phyloP scores from a whole-genome alignment of 1,140 invertebrate genomes.

The Catajapyx aquilonaris region DNA sequence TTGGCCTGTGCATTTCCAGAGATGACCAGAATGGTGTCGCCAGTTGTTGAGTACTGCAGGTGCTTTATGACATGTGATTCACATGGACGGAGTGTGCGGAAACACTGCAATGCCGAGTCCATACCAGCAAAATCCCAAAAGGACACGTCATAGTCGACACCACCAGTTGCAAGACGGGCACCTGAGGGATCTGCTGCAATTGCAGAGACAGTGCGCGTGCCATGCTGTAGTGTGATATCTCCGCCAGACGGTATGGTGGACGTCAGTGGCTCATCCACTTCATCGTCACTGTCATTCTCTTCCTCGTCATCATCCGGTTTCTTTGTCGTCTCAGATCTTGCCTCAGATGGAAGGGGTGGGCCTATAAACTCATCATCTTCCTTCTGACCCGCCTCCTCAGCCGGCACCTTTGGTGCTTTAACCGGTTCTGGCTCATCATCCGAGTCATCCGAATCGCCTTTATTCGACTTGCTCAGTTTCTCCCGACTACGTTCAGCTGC shows the following conservation, averaged over 20 bases:
- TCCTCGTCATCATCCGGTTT: slow-evolving; percentile 26
- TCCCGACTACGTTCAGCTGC: neutral
- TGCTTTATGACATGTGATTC: slow-evolving; percentile 86
- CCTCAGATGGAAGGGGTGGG: slow-evolving; percentile 28
- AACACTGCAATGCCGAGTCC: slow-evolving; percentile 74
- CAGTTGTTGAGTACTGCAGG: slow-evolving; percentile 79
- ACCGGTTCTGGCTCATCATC: too few species aligned
- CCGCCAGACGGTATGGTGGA: slow-evolving; percentile 53
- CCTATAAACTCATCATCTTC: slow-evolving; percentile 34
- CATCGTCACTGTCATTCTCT: slow-evolving; percentile 29
- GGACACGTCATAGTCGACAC: slow-evolving; percentile 83
- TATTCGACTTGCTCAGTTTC: too few species aligned
- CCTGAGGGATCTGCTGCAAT: slow-evolving; percentile 80
- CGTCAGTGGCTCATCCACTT: slow-evolving; percentile 23
- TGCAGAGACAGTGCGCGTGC: slow-evolving; percentile 64
- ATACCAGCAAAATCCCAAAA: slow-evolving; percentile 98
- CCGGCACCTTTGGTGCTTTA: slow-evolving; percentile 18
- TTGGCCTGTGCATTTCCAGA: slow-evolving; percentile 73
- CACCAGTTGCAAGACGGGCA: slow-evolving; percentile 75
- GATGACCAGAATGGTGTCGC: slow-evolving; percentile 82
- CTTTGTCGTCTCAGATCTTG: slow-evolving; percentile 12
- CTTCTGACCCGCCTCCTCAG: slow-evolving; percentile 16
- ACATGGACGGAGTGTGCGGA: slow-evolving; percentile 77
- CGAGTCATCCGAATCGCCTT: too few species aligned
- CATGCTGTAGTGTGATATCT: slow-evolving; percentile 67